These are phyloP conservation scores for Gobionotothen gibberifrons DNA, from an alignment of 2,797 vertebrate species.

Conservation along the genomic window DNA sequence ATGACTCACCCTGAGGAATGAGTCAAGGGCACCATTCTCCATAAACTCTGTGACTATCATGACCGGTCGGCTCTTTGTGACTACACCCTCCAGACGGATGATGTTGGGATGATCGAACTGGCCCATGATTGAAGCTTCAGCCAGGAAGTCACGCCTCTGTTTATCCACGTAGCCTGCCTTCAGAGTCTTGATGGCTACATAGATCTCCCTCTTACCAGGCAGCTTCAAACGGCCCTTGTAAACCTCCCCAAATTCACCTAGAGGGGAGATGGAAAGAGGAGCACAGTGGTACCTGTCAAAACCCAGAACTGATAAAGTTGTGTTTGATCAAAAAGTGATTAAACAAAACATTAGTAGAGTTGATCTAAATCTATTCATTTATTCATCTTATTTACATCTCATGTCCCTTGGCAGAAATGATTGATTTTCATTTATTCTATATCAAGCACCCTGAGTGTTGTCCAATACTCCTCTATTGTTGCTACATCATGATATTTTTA, in stretches of 20 bases:
- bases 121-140: conserved; percentile 98
- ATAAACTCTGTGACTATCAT: conserved; percentile 99
- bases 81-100: conserved; percentile 96
- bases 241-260: conserved; percentile 98
- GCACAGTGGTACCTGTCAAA: conserved; percentile 15
- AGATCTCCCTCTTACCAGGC: conserved; percentile 96
- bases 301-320: conserved; percentile 22
- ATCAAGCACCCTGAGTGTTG: conserved; percentile 52
- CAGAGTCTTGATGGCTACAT: conserved; percentile 97
- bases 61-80: conserved; percentile 97
- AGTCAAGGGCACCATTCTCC: conserved; percentile 98
- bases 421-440: conserved; percentile 39
- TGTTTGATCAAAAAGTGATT: conserved; percentile 16
- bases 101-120: conserved; percentile 99
- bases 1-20: conserved; percentile 93
- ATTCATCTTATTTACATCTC: conserved; percentile 33
- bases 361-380: conserved; percentile 47
- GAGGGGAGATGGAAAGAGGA: conserved; percentile 11
- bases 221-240: conserved; percentile 98
- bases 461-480: conserved; percentile 41
- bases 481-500: conserved; percentile 39
- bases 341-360: conserved; percentile 30
- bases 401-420: conserved; percentile 34
- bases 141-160: conserved; percentile 96
- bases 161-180: conserved; percentile 98